Percentiles rank a stretch among this genome's conserved stretches.
phyloP scores from a whole-genome alignment of 2,797 vertebrate genomes.

The Pangasius djambal region DNA sequence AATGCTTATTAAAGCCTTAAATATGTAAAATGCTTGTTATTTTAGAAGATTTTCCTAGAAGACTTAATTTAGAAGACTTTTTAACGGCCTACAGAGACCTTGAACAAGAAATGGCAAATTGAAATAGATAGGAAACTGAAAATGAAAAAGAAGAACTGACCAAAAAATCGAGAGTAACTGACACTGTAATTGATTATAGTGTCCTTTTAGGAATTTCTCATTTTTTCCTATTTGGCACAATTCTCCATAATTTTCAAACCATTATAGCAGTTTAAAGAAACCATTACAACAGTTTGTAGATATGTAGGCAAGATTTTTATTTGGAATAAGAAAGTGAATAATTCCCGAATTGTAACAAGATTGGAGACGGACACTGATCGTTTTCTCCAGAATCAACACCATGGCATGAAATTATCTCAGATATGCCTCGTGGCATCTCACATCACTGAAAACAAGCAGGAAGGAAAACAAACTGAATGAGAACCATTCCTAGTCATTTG shows the following conservation, averaged over 20 bases:
- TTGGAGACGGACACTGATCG: neutral
- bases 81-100: neutral
- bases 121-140: neutral
- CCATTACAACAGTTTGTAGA: neutral
- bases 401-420: neutral
- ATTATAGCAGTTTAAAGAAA: too few species aligned
- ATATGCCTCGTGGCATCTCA: neutral
- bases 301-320: neutral
- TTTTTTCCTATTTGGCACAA: neutral
- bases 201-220: neutral
- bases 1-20: neutral
- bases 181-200: neutral
- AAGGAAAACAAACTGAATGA: neutral
- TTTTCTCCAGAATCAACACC: neutral
- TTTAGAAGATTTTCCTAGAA: neutral
- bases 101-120: neutral
- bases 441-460: constrained; percentile 1
- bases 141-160: neutral
- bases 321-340: neutral
- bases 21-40: neutral
- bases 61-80: neutral
- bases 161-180: neutral
- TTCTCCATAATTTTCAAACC: too few species aligned
- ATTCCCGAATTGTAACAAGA: neutral
- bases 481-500: neutral